Conservation (phyloP, 1,140 invertebrate genomes). For the Drosophila burlai region DNA sequence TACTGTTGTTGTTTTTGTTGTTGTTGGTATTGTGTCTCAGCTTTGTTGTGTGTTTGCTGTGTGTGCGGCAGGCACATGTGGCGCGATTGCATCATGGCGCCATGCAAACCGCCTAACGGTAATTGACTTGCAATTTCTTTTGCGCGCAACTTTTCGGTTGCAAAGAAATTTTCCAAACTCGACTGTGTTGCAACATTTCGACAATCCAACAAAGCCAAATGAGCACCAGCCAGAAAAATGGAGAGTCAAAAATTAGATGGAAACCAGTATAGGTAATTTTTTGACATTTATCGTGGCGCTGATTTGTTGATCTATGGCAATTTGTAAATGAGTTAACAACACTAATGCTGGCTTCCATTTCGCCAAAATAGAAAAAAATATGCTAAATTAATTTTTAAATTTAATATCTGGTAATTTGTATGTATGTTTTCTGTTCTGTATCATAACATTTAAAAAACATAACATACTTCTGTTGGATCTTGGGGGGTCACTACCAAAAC, state of each 20-base stretch:
- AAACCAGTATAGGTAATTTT: slow-evolving; percentile 45
- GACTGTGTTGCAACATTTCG: slow-evolving; percentile 67
- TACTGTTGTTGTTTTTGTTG: slow-evolving; percentile 5
- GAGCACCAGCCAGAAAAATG: slow-evolving; percentile 21
- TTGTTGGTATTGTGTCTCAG: neutral
- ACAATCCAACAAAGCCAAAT: slow-evolving; percentile 53
- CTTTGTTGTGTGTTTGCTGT: slow-evolving; percentile 6
- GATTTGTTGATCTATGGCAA: slow-evolving; percentile 40
- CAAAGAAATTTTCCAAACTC: slow-evolving; percentile 72
- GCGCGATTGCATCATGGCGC: slow-evolving; percentile 78
- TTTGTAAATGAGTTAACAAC: slow-evolving; percentile 11
- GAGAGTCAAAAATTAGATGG: slow-evolving; percentile 12
- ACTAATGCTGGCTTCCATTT: no score
- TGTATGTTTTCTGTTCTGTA: neutral
- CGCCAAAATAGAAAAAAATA: neutral
- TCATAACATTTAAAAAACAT: neutral
- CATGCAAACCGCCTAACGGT: slow-evolving; percentile 75
- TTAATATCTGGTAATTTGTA: neutral
- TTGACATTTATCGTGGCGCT: slow-evolving; percentile 48
- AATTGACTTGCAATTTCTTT: slow-evolving; percentile 83
- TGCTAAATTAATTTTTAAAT: neutral
- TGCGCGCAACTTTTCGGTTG: slow-evolving; percentile 71
- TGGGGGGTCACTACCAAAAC: neutral
- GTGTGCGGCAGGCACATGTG: slow-evolving; percentile 69
- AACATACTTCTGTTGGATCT: neutral